Evolutionary conservation across 2,113 vertebrate species (phyloP).

Genomic region (Clupea harengus): DNA sequence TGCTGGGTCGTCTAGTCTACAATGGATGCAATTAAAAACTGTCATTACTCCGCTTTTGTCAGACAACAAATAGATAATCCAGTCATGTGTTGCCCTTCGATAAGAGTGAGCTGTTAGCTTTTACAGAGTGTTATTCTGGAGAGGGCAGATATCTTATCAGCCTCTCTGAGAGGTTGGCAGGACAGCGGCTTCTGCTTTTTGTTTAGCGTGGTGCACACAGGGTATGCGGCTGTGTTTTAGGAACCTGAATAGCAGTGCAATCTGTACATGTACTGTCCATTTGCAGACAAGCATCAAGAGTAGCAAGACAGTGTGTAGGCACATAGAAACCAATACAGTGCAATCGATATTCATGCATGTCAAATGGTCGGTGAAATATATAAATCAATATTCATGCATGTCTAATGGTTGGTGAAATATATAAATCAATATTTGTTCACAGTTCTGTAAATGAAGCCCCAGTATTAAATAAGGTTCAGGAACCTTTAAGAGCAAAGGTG

Average conservation of each 20-base stretch:
- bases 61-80: slow-evolving; percentile 65
- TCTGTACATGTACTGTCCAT: background rate
- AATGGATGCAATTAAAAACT: slow-evolving; percentile 63
- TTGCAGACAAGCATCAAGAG: background rate
- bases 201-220: background rate
- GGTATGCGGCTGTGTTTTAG: background rate
- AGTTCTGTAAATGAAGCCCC: background rate
- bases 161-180: background rate
- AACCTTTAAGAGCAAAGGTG: background rate
- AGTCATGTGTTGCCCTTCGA: slow-evolving; percentile 62
- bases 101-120: slow-evolving; percentile 61
- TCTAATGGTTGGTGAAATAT: background rate
- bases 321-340: background rate
- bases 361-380: no score
- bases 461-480: background rate
- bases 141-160: slow-evolving; percentile 62
- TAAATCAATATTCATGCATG: background rate
- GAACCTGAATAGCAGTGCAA: no score
- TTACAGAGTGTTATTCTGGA: slow-evolving; percentile 54
- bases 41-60: slow-evolving; percentile 67
- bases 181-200: background rate
- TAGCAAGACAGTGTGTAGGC: background rate
- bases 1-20: background rate
- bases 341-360: background rate
- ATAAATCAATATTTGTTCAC: background rate